Conservation (phyloP, 2,797 vertebrate species). For the Florisuga fusca region DNA sequence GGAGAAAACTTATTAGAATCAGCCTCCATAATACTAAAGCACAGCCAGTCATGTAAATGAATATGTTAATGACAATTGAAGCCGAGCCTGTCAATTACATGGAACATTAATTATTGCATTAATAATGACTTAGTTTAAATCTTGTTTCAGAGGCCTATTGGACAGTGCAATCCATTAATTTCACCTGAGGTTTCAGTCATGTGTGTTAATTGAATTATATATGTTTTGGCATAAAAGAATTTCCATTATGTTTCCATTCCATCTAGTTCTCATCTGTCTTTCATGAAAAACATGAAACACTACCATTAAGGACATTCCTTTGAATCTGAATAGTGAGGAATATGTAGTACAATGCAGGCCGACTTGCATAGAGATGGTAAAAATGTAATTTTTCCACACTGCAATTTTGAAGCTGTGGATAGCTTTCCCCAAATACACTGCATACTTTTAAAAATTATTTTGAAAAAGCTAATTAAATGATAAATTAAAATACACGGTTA, state of each 20-base stretch:
- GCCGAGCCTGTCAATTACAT: conserved; percentile 58
- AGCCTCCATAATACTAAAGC: neutral
- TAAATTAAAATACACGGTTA: neutral
- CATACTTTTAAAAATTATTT: neutral
- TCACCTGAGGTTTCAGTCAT: conserved; percentile 47
- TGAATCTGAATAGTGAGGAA: neutral
- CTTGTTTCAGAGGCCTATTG: conserved; percentile 63
- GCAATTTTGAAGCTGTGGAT: neutral
- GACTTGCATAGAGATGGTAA: neutral
- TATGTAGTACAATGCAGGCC: neutral
- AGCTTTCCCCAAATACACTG: neutral
- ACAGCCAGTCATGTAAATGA: conserved; percentile 10
- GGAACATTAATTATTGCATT: conserved; percentile 71
- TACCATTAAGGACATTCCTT: neutral
- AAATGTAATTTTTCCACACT: neutral
- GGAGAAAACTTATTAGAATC: neutral
- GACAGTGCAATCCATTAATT: conserved; percentile 65
- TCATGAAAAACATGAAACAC: neutral
- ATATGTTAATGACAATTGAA: conserved; percentile 53
- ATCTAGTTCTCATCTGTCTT: conserved; percentile 52
- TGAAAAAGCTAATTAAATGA: neutral
- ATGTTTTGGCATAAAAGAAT: conserved; percentile 22
- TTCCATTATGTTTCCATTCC: conserved; percentile 49
- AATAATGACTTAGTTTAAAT: conserved; percentile 61
- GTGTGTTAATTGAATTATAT: conserved; percentile 63